Percentiles rank a stretch among this genome's conserved stretches.
These are phyloP conservation scores for Brienomyrus brachyistius DNA, from an alignment of 2,113 vertebrate genomes.

Conservation along the genomic window DNA sequence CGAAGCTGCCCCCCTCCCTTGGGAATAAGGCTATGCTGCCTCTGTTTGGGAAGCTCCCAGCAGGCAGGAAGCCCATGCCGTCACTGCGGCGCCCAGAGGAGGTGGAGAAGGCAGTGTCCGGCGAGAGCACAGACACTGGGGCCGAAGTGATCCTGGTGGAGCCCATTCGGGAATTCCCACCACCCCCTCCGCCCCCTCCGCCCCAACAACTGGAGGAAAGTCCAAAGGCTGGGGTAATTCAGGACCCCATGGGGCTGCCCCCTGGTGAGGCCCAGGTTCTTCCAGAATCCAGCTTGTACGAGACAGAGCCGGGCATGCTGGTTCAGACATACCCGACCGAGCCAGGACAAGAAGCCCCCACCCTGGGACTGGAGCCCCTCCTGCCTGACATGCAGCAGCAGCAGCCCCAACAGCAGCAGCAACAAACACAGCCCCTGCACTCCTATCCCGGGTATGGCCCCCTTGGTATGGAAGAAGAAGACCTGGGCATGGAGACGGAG, in stretches of 20 bases:
- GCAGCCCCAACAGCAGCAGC: slow-evolving; percentile 28
- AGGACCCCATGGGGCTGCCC: slow-evolving; percentile 56
- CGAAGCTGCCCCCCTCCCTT: slow-evolving; percentile 84
- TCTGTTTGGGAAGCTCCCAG: slow-evolving; percentile 87
- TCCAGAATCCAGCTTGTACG: slow-evolving; percentile 53
- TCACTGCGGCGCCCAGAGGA: slow-evolving; percentile 67
- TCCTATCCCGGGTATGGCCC: slow-evolving; percentile 74
- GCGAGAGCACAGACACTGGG: slow-evolving; percentile 55
- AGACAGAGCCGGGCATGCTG: slow-evolving; percentile 55
- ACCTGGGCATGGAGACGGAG: slow-evolving; percentile 67
- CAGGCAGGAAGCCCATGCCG: slow-evolving; percentile 68
- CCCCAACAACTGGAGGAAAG: slow-evolving; percentile 59
- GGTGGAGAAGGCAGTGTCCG: slow-evolving; percentile 56
- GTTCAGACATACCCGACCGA: slow-evolving; percentile 59
- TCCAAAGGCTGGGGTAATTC: slow-evolving; percentile 36
- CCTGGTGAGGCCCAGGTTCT: slow-evolving; percentile 54
- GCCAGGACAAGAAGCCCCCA: slow-evolving; percentile 50
- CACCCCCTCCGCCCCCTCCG: slow-evolving; percentile 63
- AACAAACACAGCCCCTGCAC: slow-evolving; percentile 52
- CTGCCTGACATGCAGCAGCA: slow-evolving; percentile 67
- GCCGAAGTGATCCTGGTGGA: slow-evolving; percentile 68
- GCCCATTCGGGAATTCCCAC: slow-evolving; percentile 70
- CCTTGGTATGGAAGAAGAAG: slow-evolving; percentile 68
- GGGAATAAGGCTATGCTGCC: slow-evolving; percentile 86
- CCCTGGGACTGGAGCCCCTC: slow-evolving; percentile 66